Base-by-base conservation (phyloP, 1,140 invertebrate genomes). In the Scaptomyza montana region DNA sequence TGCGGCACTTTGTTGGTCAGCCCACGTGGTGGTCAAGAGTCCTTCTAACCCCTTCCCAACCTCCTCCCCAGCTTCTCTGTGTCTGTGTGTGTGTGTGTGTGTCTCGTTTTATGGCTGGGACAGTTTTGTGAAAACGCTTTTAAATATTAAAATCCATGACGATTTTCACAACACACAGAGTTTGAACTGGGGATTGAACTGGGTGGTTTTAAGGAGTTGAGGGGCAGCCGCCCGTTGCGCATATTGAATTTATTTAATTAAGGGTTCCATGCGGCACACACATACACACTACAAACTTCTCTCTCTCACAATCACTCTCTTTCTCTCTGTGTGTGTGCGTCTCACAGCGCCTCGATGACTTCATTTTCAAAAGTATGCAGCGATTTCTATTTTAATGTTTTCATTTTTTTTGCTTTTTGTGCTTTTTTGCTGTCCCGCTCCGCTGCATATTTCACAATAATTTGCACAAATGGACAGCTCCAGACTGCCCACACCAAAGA, bases 231-330 rank as follows among this genome's bases (percentile, higher is more conserved):
- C 76, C 79, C 84, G 84, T 89, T 89, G 84, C 84, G 84, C 84
- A 89, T 89, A 89, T 89, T 89, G 84, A 89, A 89, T 89, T 89
- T 89, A 89, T 89, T 89, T 89, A 89, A 89, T 89, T 89, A 89
- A 89, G 84, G 84, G 84, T 89, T 89, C 79, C 79, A 77, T 82
- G 71, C 65, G 71, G 43, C 60, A 81, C 70, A 80, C 62, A 85
- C 73, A 16, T 16, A 77, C 46, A 59, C 28, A 65, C 57, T 10
- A 39, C 36, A 39, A 9, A 9, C 36, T 10, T 43, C 39, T 43
- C 39, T n/a, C 39, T 4, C 12, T 41, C 39, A 3, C 39, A n/a
- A 53, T 6, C 25, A 1, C 5, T 25, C 8, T n/a, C 46, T 21
- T 0, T 2, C 25, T 0, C 13, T 4, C 43, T 10, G n/a, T 43